Conservation (phyloP, 1,140 invertebrate genomes). For the Akabosia matsudoensis region DNA sequence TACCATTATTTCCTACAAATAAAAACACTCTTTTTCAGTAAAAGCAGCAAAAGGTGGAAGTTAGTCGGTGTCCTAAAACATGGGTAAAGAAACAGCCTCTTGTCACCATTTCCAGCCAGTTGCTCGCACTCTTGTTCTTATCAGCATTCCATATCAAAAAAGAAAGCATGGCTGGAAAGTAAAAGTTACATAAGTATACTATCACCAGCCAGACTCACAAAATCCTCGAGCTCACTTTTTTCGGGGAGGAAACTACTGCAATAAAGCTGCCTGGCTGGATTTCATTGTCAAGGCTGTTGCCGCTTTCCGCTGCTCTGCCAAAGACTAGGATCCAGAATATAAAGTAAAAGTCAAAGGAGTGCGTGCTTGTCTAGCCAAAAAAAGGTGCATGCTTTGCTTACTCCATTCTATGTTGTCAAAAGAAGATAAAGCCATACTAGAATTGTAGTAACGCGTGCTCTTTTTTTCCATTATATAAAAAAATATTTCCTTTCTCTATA, state of each 20-base stretch:
- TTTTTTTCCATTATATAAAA: too few species aligned
- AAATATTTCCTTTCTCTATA: not conserved
- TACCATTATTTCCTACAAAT: too few species aligned
- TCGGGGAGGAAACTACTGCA: not conserved
- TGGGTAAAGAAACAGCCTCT: too few species aligned
- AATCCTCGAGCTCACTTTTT: too few species aligned
- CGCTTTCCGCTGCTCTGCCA: not conserved
- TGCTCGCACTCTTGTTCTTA: too few species aligned
- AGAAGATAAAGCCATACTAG: not conserved
- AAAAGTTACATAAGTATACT: too few species aligned
- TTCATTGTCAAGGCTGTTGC: constrained; percentile 9
- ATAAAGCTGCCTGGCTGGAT: not conserved
- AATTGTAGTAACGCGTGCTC: not conserved
- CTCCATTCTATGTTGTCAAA: not conserved
- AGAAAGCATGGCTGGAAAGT: not conserved
- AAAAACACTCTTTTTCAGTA: too few species aligned
- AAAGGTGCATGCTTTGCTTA: not conserved
- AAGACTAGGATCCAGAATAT: not conserved
- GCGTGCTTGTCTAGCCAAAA: not conserved
- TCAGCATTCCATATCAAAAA: too few species aligned
- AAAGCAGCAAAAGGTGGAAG: too few species aligned
- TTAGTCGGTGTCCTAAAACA: too few species aligned
- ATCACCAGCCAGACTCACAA: too few species aligned
- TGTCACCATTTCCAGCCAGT: too few species aligned
- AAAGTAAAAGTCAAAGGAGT: not conserved